Conservation (phyloP, 2,888 invertebrate genomes). For the Erebia aethiops region DNA sequence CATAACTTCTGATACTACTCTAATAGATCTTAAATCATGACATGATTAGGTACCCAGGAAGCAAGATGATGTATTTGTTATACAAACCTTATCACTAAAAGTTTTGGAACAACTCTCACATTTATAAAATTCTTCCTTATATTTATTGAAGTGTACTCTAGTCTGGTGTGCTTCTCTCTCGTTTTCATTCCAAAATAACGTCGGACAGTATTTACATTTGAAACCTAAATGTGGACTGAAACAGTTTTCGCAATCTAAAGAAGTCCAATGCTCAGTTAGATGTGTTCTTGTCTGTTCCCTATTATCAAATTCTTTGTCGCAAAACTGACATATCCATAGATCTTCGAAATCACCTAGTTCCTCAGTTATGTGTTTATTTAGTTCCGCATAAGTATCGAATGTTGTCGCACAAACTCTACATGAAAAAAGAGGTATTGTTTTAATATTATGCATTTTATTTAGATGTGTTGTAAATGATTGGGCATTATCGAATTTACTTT, state of each 20-base stretch:
- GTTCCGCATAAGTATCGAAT: conserved; percentile 63
- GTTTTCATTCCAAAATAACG: conserved; percentile 77
- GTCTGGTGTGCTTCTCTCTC: conserved; percentile 75
- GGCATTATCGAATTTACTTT: conserved; percentile 52
- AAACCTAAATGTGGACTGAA: conserved; percentile 78
- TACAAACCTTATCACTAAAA: conserved; percentile 75
- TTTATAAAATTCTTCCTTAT: conserved; percentile 68
- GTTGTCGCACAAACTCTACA: conserved; percentile 70
- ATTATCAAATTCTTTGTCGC: conserved; percentile 74
- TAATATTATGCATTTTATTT: conserved; percentile 67
- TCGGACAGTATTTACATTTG: conserved; percentile 75
- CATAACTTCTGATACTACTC: too few species aligned
- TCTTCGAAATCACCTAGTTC: conserved; percentile 72
- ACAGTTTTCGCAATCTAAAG: conserved; percentile 67
- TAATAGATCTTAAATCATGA: too few species aligned
- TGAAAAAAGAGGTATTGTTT: conserved; percentile 59
- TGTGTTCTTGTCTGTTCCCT: conserved; percentile 63
- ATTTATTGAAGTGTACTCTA: conserved; percentile 59
- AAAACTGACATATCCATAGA: conserved; percentile 79
- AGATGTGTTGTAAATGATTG: conserved; percentile 60
- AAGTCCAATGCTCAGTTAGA: conserved; percentile 65
- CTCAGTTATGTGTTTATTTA: conserved; percentile 58
- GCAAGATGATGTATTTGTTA: background rate
- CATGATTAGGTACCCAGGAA: background rate
- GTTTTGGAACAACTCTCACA: conserved; percentile 65